Evolutionary conservation across 2,113 vertebrate genomes (phyloP).

Genomic region (Opisthocomus hoazin): DNA sequence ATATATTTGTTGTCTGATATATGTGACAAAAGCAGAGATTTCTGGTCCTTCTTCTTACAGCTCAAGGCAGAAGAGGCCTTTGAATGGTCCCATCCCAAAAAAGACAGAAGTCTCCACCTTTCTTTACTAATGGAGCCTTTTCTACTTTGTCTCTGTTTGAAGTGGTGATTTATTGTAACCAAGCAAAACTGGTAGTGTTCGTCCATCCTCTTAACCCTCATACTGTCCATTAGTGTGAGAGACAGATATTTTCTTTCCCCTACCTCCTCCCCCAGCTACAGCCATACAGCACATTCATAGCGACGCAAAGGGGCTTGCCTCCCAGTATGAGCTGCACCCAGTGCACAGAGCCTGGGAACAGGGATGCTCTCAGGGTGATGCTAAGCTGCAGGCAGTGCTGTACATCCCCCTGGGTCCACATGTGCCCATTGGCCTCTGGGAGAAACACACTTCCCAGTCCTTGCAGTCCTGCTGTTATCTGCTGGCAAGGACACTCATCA

Average conservation of each 20-base stretch:
- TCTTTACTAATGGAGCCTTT: background rate
- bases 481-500: background rate
- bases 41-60: background rate
- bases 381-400: background rate
- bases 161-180: background rate
- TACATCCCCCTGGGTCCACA: accelerated
- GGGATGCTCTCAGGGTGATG: too few relatives aligned
- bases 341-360: background rate
- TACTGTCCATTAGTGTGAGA: background rate
- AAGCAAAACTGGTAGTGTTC: background rate
- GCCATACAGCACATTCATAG: background rate
- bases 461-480: background rate
- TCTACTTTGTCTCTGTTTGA: background rate
- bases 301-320: background rate
- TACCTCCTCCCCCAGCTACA: background rate
- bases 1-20: background rate
- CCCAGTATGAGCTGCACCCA: background rate
- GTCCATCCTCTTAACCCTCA: background rate
- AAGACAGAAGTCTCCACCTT: background rate
- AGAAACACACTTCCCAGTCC: background rate
- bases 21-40: background rate
- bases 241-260: background rate
- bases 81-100: background rate
- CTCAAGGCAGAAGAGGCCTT: background rate
- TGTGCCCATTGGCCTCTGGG: background rate